These are phyloP conservation scores for Spizaetus ornatus DNA, from an alignment of 2,113 vertebrate genomes.

Conservation along the genomic window DNA sequence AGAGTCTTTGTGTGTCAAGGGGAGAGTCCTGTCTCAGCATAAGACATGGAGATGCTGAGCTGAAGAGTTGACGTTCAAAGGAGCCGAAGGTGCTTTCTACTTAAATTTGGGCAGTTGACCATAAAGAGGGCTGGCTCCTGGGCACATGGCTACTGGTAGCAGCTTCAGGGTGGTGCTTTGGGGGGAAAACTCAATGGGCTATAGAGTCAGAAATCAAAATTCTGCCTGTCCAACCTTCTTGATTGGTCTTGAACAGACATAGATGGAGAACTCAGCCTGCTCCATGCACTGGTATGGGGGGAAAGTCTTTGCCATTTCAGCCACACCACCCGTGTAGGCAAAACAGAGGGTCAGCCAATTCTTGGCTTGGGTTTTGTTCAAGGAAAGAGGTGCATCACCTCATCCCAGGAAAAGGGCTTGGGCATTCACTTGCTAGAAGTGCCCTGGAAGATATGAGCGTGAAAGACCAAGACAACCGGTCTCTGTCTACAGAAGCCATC, in stretches of 20 bases:
- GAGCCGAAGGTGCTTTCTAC: neutral
- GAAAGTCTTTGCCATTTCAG: neutral
- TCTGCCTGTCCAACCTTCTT: neutral
- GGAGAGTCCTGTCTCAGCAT: neutral
- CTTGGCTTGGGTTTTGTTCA: neutral
- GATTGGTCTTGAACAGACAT: neutral
- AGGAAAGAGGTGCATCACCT: neutral
- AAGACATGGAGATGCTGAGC: neutral
- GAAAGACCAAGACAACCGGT: neutral
- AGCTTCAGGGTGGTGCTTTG: neutral
- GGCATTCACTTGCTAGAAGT: neutral
- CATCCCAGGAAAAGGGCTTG: neutral
- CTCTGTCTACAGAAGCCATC: neutral
- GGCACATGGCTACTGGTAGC: neutral
- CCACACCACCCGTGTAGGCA: fast-evolving
- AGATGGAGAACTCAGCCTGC: neutral
- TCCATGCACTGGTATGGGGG: fast-evolving
- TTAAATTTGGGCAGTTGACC: neutral
- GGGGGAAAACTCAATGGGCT: neutral
- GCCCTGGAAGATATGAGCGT: neutral
- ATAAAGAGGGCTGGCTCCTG: neutral
- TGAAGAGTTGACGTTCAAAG: neutral
- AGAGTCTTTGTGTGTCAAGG: neutral
- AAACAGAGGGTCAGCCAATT: neutral
- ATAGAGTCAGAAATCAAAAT: neutral